A percentile compares a stretch with the other conserved stretches of the same genome.
Evolutionary conservation across 2,797 vertebrate genomes (phyloP).

Genomic region (Yasuhikotakia modesta): DNA sequence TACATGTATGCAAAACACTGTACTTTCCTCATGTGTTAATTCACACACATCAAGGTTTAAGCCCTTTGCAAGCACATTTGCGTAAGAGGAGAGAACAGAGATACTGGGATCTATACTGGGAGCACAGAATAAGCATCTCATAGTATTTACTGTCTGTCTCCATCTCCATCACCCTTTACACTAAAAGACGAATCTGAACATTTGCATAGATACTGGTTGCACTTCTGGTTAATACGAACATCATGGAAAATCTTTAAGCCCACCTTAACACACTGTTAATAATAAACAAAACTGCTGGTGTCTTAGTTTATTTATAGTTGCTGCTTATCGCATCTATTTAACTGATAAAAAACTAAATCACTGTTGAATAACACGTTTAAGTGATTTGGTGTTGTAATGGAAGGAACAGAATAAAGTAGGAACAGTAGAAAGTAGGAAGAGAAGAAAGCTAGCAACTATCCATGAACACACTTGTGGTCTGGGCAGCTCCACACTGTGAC

Average conservation of each 20-base stretch:
- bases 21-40: slow-evolving; percentile 47
- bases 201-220: slow-evolving; percentile 49
- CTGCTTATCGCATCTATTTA: not conserved
- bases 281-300: not conserved
- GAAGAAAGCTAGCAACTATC: not conserved
- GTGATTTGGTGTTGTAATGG: not conserved
- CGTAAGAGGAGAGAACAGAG: not conserved
- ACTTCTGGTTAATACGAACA: slow-evolving; percentile 37
- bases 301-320: not conserved
- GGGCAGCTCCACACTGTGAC: not conserved
- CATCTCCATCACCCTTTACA: not conserved
- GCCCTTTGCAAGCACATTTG: not conserved
- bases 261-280: not conserved
- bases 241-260: slow-evolving; percentile 35
- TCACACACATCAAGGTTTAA: slow-evolving; percentile 24
- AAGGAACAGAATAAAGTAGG: no score
- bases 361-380: not conserved
- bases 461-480: not conserved
- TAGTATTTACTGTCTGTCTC: not conserved
- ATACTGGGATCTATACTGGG: not conserved
- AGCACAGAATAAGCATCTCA: not conserved
- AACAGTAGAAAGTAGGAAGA: slow-evolving; percentile 8
- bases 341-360: not conserved
- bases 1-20: slow-evolving; percentile 46
- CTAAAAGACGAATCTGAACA: not conserved